These are phyloP conservation scores for Drosophila parvula DNA, from an alignment of 1,140 invertebrate species.

Conservation along the genomic window DNA sequence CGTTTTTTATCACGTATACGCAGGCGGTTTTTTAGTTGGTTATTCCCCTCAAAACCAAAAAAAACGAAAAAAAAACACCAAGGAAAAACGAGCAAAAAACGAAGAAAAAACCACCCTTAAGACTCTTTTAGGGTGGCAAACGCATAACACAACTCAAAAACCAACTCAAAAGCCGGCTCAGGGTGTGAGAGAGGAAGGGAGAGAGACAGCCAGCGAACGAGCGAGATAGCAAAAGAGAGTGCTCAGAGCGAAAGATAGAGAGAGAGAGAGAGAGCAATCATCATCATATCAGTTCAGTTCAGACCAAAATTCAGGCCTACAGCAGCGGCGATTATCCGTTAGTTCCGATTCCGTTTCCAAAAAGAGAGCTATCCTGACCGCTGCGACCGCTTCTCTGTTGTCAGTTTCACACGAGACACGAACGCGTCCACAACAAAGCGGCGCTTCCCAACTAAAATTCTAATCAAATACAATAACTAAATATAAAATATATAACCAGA, in stretches of 20 bases:
- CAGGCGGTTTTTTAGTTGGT: constrained; percentile 58
- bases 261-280: constrained; percentile 49
- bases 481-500: not conserved
- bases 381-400: constrained; percentile 55
- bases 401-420: constrained; percentile 83
- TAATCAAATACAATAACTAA: constrained; percentile 3
- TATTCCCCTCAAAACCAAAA: constrained; percentile 12
- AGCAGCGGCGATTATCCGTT: constrained; percentile 62
- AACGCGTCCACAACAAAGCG: constrained; percentile 73
- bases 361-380: constrained; percentile 68
- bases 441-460: constrained; percentile 30
- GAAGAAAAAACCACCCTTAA: constrained; percentile 36
- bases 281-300: constrained; percentile 31
- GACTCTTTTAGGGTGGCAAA: constrained; percentile 64
- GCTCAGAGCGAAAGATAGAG: constrained; percentile 25
- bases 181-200: constrained; percentile 21
- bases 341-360: constrained; percentile 36
- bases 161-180: constrained; percentile 68
- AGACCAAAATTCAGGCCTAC: constrained; percentile 60
- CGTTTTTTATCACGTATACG: constrained; percentile 64
- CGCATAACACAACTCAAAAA: constrained; percentile 70
- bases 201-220: not conserved
- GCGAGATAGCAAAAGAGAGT: constrained; percentile 12
- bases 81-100: constrained; percentile 5
- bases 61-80: constrained; percentile 3